Conservation (phyloP, 2,888 invertebrate genomes). For the Dorcus hopei region DNA sequence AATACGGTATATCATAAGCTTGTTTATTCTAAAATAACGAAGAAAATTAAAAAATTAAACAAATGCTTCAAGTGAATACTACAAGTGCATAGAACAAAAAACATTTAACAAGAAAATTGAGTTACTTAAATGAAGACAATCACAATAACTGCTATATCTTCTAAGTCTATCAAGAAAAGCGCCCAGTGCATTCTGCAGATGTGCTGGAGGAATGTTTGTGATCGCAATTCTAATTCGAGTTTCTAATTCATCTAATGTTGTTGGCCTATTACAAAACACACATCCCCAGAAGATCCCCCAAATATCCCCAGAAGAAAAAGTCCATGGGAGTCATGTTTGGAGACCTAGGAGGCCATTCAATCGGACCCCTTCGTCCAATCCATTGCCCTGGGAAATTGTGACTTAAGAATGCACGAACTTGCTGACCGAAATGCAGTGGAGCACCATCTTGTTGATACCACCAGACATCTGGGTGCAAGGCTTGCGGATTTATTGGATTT, state of each 20-base stretch:
- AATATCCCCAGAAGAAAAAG: neutral
- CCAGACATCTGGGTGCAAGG: neutral
- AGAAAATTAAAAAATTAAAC: no score
- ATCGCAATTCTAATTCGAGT: neutral
- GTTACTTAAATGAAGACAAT: no score
- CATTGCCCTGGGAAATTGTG: neutral
- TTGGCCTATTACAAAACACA: neutral
- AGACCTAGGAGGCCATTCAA: neutral
- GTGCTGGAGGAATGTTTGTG: neutral
- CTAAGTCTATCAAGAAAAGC: neutral
- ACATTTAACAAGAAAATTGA: no score
- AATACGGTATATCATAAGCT: no score
- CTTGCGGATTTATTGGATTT: neutral
- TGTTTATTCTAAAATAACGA: no score
- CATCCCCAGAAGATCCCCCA: neutral
- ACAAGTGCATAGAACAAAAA: no score
- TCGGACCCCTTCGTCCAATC: neutral
- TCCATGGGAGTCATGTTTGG: neutral
- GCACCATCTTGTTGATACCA: neutral
- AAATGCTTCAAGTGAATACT: no score
- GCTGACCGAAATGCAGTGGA: neutral
- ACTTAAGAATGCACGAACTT: neutral
- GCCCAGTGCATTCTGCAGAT: no score
- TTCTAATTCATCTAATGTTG: neutral
- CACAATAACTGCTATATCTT: no score